Conservation (phyloP, 2,888 invertebrate species). For the Andrena flavipes region DNA sequence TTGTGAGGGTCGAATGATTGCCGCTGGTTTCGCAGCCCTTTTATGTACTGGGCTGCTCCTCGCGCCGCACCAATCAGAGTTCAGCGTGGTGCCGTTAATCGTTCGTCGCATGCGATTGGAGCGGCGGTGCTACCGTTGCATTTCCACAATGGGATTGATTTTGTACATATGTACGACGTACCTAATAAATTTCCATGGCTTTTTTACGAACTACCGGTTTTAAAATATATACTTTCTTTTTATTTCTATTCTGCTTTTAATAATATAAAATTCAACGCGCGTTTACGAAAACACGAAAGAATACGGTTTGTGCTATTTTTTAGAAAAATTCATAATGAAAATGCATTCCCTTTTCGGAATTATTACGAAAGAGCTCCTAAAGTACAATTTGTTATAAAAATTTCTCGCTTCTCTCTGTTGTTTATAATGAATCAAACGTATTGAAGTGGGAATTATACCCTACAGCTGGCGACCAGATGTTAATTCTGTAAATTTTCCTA, state of each 20-base stretch:
- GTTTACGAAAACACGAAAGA: too few species aligned
- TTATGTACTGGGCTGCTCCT: conserved; percentile 8
- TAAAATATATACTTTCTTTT: neutral
- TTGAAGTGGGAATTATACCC: neutral
- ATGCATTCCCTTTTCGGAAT: neutral
- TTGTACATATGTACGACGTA: neutral
- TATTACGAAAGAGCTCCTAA: neutral
- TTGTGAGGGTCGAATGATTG: neutral
- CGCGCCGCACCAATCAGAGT: conserved; percentile 34
- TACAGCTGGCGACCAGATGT: neutral
- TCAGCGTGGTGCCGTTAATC: neutral
- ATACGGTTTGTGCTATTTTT: too few species aligned
- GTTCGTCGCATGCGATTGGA: conserved; percentile 13
- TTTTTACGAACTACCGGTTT: neutral
- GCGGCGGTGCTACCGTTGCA: neutral
- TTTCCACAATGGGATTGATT: conserved; percentile 29
- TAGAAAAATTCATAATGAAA: too few species aligned
- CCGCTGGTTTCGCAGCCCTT: neutral
- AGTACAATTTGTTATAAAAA: neutral
- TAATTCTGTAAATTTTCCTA: neutral
- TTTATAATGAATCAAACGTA: neutral
- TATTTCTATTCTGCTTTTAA: too few species aligned
- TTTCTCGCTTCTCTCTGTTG: neutral
- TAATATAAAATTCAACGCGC: neutral
- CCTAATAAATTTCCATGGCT: conserved; percentile 3